These are phyloP conservation scores for Heliothis virescens DNA, from an alignment of 1,140 invertebrate species.

Conservation along the genomic window DNA sequence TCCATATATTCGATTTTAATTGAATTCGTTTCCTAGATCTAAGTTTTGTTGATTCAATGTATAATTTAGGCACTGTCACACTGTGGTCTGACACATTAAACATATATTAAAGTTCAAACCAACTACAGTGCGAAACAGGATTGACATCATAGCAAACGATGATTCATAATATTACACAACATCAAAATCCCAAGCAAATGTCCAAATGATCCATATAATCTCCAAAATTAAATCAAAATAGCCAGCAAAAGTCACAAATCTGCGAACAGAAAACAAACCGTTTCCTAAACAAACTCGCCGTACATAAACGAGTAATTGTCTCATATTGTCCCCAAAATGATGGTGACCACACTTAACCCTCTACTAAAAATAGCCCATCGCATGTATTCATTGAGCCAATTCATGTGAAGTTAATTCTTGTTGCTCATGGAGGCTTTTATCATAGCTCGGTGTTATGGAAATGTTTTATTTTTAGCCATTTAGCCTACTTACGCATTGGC, in stretches of 20 bases:
- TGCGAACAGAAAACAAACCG: background rate
- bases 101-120: too few relatives aligned
- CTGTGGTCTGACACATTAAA: too few relatives aligned
- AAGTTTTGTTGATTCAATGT: background rate
- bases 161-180: too few relatives aligned
- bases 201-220: background rate
- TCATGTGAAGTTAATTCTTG: conserved; percentile 56
- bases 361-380: conserved; percentile 47
- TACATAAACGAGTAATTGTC: conserved; percentile 27
- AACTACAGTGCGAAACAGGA: too few relatives aligned
- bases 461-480: conserved; percentile 27
- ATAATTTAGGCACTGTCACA: too few relatives aligned
- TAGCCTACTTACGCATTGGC: conserved; percentile 6
- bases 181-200: background rate
- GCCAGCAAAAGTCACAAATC: conserved; percentile 11
- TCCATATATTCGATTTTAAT: too few relatives aligned
- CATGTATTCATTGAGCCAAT: conserved; percentile 47
- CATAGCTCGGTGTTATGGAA: conserved; percentile 44
- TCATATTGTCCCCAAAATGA: background rate
- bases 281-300: conserved; percentile 36
- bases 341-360: conserved; percentile 49
- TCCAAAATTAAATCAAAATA: conserved; percentile 8
- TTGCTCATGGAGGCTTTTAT: conserved; percentile 51
- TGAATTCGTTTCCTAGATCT: background rate
- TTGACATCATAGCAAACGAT: too few relatives aligned